Conservation (phyloP, 2,113 vertebrate species). For the Oryzias melastigma region DNA sequence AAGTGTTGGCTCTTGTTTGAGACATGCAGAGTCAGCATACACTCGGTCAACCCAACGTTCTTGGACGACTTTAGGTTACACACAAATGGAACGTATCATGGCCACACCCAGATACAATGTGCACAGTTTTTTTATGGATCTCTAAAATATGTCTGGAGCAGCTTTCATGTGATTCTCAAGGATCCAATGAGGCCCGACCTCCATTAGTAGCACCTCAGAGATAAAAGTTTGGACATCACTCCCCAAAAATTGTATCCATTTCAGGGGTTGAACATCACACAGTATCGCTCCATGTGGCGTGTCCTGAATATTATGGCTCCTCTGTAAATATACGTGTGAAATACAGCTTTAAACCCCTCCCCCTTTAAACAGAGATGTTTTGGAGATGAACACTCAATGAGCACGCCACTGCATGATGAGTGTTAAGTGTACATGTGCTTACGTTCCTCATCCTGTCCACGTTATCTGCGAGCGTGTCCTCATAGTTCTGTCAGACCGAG, state of each 20-base stretch:
- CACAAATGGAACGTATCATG: too few species aligned
- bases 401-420: constrained; percentile 91
- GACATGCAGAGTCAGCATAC: too few species aligned
- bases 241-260: too few species aligned
- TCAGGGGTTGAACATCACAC: not conserved
- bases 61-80: too few species aligned
- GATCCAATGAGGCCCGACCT: not conserved
- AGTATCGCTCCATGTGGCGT: not conserved
- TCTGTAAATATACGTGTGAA: not conserved
- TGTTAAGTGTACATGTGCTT: constrained; percentile 85
- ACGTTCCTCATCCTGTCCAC: constrained; percentile 38
- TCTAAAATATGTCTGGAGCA: not conserved
- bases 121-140: too few species aligned
- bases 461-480: constrained; percentile 31
- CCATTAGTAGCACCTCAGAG: not conserved
- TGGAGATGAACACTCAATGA: constrained; percentile 81
- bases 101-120: too few species aligned
- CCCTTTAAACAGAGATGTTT: not conserved
- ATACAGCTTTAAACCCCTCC: not conserved
- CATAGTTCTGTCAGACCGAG: constrained; percentile 10
- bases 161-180: not conserved
- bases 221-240: too few species aligned
- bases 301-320: constrained; percentile 17
- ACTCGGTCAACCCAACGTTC: too few species aligned
- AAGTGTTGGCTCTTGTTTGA: too few species aligned